Evolutionary conservation across 1,140 invertebrate species (phyloP).

Genomic region (Berghia stephanieae): DNA sequence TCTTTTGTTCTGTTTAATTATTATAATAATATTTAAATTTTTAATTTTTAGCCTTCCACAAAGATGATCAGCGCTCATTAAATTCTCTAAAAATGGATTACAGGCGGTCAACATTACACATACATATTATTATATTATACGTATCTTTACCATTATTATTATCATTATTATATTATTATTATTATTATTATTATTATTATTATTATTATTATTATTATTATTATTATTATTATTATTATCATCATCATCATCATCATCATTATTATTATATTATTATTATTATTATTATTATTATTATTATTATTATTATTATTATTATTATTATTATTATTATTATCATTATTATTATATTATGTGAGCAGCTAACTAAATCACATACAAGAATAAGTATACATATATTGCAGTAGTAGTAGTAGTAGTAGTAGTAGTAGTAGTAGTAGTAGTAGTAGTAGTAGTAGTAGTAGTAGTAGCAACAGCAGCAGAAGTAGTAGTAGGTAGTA

Average conservation of each 20-base stretch:
- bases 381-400: neutral
- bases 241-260: no score
- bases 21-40: no score
- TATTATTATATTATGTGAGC: neutral
- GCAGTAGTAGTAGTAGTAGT: constrained; percentile 6
- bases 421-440: constrained; percentile 7
- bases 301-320: neutral
- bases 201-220: neutral
- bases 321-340: neutral
- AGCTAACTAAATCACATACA: neutral
- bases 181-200: neutral
- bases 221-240: neutral
- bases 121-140: neutral
- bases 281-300: neutral
- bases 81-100: no score
- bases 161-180: neutral
- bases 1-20: no score
- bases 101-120: no score
- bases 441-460: constrained; percentile 8
- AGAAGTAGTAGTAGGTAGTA: no score
- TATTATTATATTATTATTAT: neutral
- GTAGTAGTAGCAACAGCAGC: neutral
- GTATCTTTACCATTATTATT: neutral
- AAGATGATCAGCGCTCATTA: no score
- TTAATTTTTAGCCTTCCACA: no score